Evolutionary conservation across 2,888 invertebrate genomes (phyloP).

Genomic region (Lamellibrachia satsuma): DNA sequence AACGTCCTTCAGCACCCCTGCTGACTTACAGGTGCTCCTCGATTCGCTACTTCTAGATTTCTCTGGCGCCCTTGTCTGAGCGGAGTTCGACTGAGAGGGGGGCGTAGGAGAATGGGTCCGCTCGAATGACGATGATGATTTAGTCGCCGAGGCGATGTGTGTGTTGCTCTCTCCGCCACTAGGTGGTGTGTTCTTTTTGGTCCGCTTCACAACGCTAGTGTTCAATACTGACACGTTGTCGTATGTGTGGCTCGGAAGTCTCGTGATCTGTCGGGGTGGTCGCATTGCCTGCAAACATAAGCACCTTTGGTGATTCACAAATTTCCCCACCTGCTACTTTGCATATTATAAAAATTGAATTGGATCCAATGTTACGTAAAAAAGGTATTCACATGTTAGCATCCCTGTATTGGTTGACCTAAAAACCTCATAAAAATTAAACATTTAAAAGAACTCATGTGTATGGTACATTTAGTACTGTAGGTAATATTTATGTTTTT

Average conservation of each 20-base stretch:
- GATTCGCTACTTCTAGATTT: not conserved
- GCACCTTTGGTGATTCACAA: not conserved
- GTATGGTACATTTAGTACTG: too few species aligned
- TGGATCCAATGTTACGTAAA: too few species aligned
- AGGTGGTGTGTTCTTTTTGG: not conserved
- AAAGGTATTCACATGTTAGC: too few species aligned
- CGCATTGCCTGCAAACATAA: not conserved
- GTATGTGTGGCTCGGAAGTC: conserved; percentile 12
- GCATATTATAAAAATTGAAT: too few species aligned
- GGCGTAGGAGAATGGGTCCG: not conserved
- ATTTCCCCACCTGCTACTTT: not conserved
- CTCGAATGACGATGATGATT: not conserved
- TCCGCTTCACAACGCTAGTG: not conserved
- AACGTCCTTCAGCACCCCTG: not conserved
- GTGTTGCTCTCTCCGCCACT: not conserved
- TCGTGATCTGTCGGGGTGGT: not conserved
- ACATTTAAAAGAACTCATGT: too few species aligned
- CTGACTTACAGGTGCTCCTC: not conserved
- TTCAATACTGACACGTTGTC: not conserved
- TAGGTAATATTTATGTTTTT: too few species aligned
- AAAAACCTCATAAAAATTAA: too few species aligned
- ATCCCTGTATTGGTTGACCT: too few species aligned
- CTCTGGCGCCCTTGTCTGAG: not conserved
- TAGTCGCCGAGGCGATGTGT: not conserved
- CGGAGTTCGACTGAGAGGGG: not conserved